Evolutionary conservation across 2,797 vertebrate species (phyloP), one percentile per base, ranked within the genome.

Genomic region (Xenentodon cancila): DNA sequence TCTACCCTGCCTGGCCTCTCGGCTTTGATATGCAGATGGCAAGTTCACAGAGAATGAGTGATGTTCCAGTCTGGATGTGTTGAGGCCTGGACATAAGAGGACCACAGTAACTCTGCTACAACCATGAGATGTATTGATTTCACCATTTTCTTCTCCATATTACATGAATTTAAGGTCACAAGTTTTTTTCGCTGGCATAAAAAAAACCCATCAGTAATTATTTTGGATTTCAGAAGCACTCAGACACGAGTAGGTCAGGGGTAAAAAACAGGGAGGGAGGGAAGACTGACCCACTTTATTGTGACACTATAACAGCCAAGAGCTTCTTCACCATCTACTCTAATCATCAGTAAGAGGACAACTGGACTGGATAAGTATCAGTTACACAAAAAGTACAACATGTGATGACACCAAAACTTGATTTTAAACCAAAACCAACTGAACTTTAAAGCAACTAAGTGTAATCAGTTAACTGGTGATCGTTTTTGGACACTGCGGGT

Each of bases 21-120:
- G 71, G 85, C 92, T 95, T 95, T 95, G 94, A 96, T 92, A 93
- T 94, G 93, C 86, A 96, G 94, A 96, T 94, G 54, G 59, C 2
- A 45, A 84, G 70, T 92, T 95, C 90, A 92, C 88, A 93, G 90
- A 92, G 92, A 92, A 93, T 92, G 91, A 88, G 73, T 91, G 93
- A 93, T 91, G 85, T 84, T 90, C 67, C 91, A 89, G 90, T 89
- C 85, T 92, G 88, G 77, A 79, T 75, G 51, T 61, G 60, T 69
- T 53, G 77, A 87, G 84, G 80, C 59, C 80, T 80, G 75, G 85
- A 86, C 76, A 77, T 46, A 58, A 67, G 61, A 76, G 52, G 56
- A 54, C 44, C 52, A 64, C 59, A 18, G 52, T 19, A 57, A 54
- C 66, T 80, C 53, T 18, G 22, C 68, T 65, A 58, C 53, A 73